These are phyloP conservation scores for Melieria picta DNA, from an alignment of 2,888 invertebrate species.

Conservation along the genomic window DNA sequence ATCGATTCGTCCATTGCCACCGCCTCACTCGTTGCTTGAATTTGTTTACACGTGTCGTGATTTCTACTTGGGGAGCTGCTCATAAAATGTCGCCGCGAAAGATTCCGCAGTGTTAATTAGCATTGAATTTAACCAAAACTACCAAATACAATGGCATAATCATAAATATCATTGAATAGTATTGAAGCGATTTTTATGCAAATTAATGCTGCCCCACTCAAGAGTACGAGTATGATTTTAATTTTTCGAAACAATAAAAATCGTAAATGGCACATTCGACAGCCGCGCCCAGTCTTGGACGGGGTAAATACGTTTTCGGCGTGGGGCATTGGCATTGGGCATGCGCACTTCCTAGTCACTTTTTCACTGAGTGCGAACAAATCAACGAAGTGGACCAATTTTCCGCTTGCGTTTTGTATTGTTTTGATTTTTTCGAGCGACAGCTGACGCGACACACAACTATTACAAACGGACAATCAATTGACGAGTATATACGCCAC, in stretches of 20 bases:
- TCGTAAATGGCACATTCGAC: background rate
- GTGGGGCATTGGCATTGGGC: too few relatives aligned
- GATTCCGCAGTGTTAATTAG: slow-evolving; percentile 26
- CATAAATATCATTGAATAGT: slow-evolving; percentile 28
- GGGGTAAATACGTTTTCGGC: background rate
- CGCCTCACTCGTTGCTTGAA: background rate
- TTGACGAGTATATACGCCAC: too few relatives aligned
- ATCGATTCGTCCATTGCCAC: too few relatives aligned
- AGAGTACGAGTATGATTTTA: background rate
- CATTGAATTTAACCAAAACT: slow-evolving; percentile 28
- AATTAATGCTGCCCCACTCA: slow-evolving; percentile 12
- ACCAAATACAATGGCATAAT: slow-evolving; percentile 14
- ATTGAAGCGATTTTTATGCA: slow-evolving; percentile 27
- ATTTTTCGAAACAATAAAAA: slow-evolving; percentile 10
- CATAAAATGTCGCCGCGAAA: background rate
- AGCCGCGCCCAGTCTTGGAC: background rate
- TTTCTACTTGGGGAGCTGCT: background rate
- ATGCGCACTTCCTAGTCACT: too few relatives aligned
- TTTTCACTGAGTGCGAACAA: too few relatives aligned
- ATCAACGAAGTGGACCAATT: too few relatives aligned
- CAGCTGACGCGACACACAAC: too few relatives aligned
- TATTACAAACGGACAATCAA: too few relatives aligned
- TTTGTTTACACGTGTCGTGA: slow-evolving; percentile 21
- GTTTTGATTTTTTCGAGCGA: too few relatives aligned
- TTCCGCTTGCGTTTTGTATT: too few relatives aligned